Evolutionary conservation across 2,113 vertebrate genomes (phyloP).

Genomic region (Eubucco bourcierii): DNA sequence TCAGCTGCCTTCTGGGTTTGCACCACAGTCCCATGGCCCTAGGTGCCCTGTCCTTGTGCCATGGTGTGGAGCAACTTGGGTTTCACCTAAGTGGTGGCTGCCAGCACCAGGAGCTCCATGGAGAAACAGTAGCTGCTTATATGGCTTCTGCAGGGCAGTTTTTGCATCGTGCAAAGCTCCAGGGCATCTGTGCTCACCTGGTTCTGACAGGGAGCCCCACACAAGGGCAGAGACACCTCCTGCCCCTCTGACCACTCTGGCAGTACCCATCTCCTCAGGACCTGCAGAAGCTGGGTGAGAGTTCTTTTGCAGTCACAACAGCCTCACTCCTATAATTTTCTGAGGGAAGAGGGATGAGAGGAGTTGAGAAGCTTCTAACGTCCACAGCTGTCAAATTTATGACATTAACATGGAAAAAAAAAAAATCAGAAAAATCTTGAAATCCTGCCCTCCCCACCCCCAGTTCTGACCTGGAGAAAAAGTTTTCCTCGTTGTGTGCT

Average conservation of each 20-base stretch:
- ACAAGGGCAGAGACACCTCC: not conserved
- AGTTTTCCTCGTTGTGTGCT: not conserved
- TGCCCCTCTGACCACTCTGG: fast-evolving
- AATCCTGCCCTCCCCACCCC: not conserved
- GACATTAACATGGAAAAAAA: not conserved
- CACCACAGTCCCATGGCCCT: not conserved
- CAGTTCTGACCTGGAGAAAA: not conserved
- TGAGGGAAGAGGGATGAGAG: not conserved
- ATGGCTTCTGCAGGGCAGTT: not conserved
- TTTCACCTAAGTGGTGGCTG: not conserved
- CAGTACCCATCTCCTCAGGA: not conserved
- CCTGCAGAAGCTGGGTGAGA: fast-evolving
- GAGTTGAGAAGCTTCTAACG: not conserved
- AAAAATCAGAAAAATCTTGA: not conserved
- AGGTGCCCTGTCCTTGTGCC: not conserved
- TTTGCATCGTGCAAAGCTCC: not conserved
- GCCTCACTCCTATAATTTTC: not conserved
- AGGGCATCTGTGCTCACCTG: fast-evolving
- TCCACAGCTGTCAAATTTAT: not conserved
- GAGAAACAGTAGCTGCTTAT: not conserved
- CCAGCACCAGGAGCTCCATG: not conserved
- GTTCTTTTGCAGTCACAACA: not conserved
- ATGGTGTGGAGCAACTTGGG: fast-evolving
- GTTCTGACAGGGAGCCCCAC: not conserved
- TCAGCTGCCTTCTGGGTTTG: not conserved